A percentile compares a stretch with the other conserved stretches of the same genome.
phyloP scores from a whole-genome alignment of 2,113 vertebrate genomes.

The Tichodroma muraria region DNA sequence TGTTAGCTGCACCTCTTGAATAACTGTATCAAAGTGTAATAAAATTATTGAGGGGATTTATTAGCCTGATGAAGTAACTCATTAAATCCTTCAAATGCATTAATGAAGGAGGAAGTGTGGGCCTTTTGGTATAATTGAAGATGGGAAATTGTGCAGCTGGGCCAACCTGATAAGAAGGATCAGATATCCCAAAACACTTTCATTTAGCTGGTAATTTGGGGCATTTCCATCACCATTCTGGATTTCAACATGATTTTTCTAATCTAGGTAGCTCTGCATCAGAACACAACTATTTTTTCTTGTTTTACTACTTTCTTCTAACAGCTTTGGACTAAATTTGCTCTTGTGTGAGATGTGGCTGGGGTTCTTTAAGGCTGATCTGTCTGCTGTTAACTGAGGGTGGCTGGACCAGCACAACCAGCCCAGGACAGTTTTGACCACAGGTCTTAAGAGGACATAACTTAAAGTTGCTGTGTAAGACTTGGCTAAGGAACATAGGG shows the following conservation, averaged over 20 bases:
- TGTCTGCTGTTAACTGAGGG: neutral
- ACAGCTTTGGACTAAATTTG: neutral
- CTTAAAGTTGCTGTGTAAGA: neutral
- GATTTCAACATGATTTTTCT: neutral
- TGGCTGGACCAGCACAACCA: neutral
- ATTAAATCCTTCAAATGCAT: constrained; percentile 34
- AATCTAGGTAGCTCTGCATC: neutral
- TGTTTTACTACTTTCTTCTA: neutral
- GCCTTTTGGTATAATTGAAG: neutral
- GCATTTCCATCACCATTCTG: neutral
- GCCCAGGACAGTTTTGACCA: neutral
- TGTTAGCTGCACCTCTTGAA: constrained; percentile 9
- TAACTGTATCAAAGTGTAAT: constrained; percentile 18
- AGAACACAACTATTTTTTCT: neutral
- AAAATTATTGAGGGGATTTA: constrained; percentile 52
- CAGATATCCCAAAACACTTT: neutral
- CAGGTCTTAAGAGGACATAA: neutral
- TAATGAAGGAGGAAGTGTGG: constrained; percentile 16
- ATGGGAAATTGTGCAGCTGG: neutral
- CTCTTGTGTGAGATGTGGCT: neutral
- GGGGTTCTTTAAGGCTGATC: neutral
- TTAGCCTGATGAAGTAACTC: constrained; percentile 50
- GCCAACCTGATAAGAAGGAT: neutral
- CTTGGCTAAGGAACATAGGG: neutral
- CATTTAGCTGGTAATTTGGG: neutral